Conservation (phyloP, 2,797 vertebrate genomes). For the Kryptopterus vitreolus region DNA sequence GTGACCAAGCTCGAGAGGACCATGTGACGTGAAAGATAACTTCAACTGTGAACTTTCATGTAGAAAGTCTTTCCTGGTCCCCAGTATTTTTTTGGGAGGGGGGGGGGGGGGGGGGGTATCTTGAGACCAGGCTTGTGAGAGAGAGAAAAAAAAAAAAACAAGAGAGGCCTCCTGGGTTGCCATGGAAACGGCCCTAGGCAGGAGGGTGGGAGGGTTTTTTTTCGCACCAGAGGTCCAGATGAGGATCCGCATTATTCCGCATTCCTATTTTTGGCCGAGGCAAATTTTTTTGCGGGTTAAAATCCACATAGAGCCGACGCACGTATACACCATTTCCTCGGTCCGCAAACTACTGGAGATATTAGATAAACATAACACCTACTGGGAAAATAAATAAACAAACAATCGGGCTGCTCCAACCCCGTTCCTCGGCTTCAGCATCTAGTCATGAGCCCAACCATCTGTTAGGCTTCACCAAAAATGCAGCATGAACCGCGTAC, state of each 20-base stretch:
- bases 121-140: background rate
- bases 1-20: background rate
- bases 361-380: no score
- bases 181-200: conserved; percentile 57
- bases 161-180: conserved; percentile 54
- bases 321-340: background rate
- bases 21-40: background rate
- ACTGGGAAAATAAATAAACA: background rate
- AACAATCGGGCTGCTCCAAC: background rate
- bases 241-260: conserved; percentile 55
- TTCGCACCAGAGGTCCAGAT: conserved; percentile 55
- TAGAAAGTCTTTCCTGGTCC: conserved; percentile 16
- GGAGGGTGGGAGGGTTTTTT: conserved; percentile 49
- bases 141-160: background rate
- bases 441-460: background rate
- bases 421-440: background rate
- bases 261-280: conserved; percentile 55
- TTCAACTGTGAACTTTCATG: background rate
- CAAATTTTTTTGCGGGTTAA: conserved; percentile 44
- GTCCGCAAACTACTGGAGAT: background rate
- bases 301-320: conserved; percentile 35
- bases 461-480: background rate
- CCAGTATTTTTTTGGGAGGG: background rate
- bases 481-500: background rate
- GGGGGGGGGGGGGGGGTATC: conserved; percentile 18